These are phyloP conservation scores for Osmerus mordax DNA, from an alignment of 2,113 vertebrate species.

Conservation along the genomic window DNA sequence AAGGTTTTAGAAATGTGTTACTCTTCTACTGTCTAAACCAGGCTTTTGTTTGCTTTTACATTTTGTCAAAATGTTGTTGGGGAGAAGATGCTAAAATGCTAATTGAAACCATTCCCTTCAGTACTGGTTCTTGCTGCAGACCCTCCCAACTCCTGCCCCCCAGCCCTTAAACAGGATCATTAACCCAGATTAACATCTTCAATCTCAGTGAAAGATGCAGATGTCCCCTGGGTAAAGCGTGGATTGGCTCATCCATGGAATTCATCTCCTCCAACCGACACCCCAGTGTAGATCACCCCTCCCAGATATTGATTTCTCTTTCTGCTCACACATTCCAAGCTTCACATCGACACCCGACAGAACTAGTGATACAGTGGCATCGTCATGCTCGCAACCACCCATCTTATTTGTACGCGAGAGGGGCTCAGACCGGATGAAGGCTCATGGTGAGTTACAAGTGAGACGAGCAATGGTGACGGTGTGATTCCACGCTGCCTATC, in stretches of 20 bases:
- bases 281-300: slow-evolving; percentile 33
- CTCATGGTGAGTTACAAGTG: too few species aligned
- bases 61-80: not conserved
- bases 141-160: slow-evolving; percentile 7
- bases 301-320: slow-evolving; percentile 41
- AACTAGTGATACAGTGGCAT: slow-evolving; percentile 2
- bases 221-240: slow-evolving; percentile 24
- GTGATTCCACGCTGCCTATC: too few species aligned
- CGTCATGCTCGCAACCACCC: too few species aligned
- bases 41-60: not conserved
- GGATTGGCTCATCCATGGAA: slow-evolving; percentile 48
- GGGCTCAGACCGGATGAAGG: too few species aligned
- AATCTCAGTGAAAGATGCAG: slow-evolving; percentile 15
- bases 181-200: slow-evolving; percentile 52
- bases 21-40: too few species aligned
- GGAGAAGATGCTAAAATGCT: not conserved
- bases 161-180: slow-evolving; percentile 41
- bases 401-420: too few species aligned
- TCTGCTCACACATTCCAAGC: slow-evolving; percentile 24
- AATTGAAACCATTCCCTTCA: not conserved
- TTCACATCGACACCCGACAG: slow-evolving; percentile 18
- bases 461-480: too few species aligned
- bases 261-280: slow-evolving; percentile 47
- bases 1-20: too few species aligned
- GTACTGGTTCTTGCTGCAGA: slow-evolving; percentile 12